These are phyloP conservation scores for Nasua narica DNA, from an alignment of 2,797 vertebrate genomes.

Conservation along the genomic window DNA sequence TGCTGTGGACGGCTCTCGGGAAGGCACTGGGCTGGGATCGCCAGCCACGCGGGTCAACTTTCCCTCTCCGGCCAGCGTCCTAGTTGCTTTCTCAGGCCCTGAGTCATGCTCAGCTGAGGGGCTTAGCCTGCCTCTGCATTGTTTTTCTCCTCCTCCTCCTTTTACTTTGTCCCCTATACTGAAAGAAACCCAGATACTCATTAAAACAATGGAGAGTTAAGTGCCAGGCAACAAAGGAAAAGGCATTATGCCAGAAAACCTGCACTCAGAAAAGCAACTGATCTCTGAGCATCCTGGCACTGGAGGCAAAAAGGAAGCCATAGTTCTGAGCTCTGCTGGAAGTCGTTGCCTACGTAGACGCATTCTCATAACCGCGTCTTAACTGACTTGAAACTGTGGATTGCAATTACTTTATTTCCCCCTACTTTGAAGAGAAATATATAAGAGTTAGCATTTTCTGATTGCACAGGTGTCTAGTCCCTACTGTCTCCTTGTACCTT, in stretches of 20 bases:
- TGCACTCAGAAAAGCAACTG: not conserved
- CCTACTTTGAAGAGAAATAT: fast-evolving
- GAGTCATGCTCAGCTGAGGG: not conserved
- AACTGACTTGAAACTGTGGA: not conserved
- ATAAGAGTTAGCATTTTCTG: not conserved
- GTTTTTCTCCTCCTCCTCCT: not conserved
- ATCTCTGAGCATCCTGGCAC: not conserved
- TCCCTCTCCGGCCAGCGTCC: not conserved
- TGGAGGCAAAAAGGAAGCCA: not conserved
- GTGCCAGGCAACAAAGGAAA: not conserved
- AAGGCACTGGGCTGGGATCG: not conserved
- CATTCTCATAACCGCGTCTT: not conserved
- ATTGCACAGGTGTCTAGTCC: fast-evolving
- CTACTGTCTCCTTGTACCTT: not conserved
- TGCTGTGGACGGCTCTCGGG: fast-evolving
- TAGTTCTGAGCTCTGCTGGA: not conserved
- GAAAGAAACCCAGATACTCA: not conserved
- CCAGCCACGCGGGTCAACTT: not conserved
- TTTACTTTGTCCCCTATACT: fast-evolving
- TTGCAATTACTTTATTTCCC: too few species aligned
- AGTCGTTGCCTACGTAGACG: fast-evolving
- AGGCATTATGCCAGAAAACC: not conserved
- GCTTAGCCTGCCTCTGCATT: not conserved
- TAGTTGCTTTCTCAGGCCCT: not conserved
- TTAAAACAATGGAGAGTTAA: not conserved